These are phyloP conservation scores for Drosophila koepferae DNA, from an alignment of 2,888 invertebrate species.

Conservation along the genomic window DNA sequence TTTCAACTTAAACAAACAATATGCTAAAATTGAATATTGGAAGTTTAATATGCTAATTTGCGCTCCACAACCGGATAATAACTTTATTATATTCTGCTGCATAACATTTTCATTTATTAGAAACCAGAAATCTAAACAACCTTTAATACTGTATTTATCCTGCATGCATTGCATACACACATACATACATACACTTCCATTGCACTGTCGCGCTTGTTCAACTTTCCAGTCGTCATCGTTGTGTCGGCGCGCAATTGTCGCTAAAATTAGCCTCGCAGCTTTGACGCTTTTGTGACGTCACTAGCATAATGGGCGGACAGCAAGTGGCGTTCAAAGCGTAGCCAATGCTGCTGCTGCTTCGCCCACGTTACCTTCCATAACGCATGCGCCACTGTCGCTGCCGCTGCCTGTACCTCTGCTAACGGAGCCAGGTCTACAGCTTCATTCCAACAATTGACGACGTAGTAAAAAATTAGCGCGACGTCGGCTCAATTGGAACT, in stretches of 20 bases:
- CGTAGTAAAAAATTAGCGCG: conserved; percentile 60
- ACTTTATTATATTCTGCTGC: background rate
- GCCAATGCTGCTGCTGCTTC: background rate
- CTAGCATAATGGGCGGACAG: background rate
- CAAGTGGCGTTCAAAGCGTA: conserved; percentile 6
- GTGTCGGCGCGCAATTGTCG: conserved; percentile 16
- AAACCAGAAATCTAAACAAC: background rate
- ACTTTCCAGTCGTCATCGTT: conserved; percentile 20
- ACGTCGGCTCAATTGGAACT: conserved; percentile 67
- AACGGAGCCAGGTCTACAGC: conserved; percentile 29
- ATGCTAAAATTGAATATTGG: background rate
- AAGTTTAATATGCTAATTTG: conserved; percentile 7
- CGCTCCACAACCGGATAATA: conserved; percentile 3
- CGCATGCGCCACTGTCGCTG: no score
- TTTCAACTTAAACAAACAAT: background rate
- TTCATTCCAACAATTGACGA: conserved; percentile 44
- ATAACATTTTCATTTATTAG: background rate
- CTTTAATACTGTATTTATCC: background rate
- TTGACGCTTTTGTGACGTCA: conserved; percentile 51
- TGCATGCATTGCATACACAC: background rate
- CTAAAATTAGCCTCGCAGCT: conserved; percentile 24
- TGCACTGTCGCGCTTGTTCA: background rate
- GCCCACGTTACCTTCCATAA: no score
- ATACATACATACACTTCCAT: background rate
- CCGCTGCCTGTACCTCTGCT: conserved; percentile 1